These are phyloP conservation scores for Geococcyx californianus DNA, from an alignment of 2,113 vertebrate species.

Conservation along the genomic window DNA sequence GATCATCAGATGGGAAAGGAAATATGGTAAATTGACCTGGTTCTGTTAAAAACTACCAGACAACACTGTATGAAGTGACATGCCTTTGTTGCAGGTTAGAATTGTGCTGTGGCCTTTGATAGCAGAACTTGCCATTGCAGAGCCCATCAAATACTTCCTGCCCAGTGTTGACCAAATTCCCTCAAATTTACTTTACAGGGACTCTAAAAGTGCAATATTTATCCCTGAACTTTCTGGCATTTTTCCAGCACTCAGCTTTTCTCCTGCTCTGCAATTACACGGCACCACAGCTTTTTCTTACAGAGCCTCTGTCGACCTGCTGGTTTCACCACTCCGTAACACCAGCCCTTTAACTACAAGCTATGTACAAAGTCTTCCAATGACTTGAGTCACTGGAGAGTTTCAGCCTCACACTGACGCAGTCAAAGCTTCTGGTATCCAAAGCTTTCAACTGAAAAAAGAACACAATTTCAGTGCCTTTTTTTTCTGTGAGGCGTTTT, in stretches of 20 bases:
- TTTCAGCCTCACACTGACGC: not conserved
- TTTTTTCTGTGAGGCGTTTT: not conserved
- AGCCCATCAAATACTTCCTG: not conserved
- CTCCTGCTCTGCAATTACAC: not conserved
- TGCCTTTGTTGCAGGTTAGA: not conserved
- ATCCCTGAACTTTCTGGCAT: not conserved
- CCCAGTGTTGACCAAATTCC: not conserved
- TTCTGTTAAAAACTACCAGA: not conserved
- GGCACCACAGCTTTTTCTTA: not conserved
- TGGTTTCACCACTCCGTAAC: not conserved
- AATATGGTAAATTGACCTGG: not conserved
- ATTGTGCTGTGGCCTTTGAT: accelerated
- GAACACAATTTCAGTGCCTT: not conserved
- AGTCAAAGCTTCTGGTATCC: not conserved
- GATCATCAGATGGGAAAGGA: not conserved
- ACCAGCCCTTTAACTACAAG: not conserved
- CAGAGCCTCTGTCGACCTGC: not conserved
- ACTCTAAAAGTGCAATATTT: not conserved
- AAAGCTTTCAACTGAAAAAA: not conserved
- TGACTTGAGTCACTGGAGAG: conserved; percentile 13
- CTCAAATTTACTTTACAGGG: not conserved
- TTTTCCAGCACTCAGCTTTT: not conserved
- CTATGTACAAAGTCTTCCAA: not conserved
- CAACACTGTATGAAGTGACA: not conserved
- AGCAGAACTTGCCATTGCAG: not conserved